Conservation (phyloP, 2,888 invertebrate species). For the Shargacucullia verbasci region DNA sequence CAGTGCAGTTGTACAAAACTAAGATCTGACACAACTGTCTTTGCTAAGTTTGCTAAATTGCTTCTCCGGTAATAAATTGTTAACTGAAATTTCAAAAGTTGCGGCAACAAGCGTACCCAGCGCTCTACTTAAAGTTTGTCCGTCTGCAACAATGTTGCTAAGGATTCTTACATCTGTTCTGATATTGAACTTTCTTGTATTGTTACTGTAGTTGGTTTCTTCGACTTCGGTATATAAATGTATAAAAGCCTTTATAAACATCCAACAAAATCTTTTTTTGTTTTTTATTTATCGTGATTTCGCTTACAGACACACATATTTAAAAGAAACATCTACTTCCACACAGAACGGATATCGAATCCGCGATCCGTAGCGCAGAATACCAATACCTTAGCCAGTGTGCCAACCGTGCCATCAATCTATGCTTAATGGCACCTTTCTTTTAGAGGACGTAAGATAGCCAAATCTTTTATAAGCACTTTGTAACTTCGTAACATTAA, state of each 20-base stretch:
- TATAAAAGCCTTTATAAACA: slow-evolving; percentile 11
- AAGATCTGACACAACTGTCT: slow-evolving; percentile 56
- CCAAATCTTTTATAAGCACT: slow-evolving; percentile 17
- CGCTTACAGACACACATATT: no score
- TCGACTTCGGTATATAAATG: slow-evolving; percentile 13
- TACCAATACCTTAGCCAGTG: no score
- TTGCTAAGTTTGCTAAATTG: slow-evolving; percentile 63
- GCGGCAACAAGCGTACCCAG: slow-evolving; percentile 58
- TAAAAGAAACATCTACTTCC: no score
- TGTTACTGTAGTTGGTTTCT: slow-evolving; percentile 17
- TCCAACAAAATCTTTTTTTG: no score
- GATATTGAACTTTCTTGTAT: slow-evolving; percentile 30
- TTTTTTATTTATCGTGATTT: no score
- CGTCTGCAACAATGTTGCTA: slow-evolving; percentile 41
- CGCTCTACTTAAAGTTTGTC: slow-evolving; percentile 60
- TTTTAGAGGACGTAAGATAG: slow-evolving; percentile 3
- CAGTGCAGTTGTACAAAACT: slow-evolving; percentile 43
- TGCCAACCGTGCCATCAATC: slow-evolving; percentile 7
- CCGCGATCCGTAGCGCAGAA: no score
- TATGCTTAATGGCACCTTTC: background rate
- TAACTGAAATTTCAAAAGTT: slow-evolving; percentile 65
- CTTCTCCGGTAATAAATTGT: slow-evolving; percentile 65
- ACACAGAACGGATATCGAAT: no score
- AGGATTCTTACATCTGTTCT: slow-evolving; percentile 38
- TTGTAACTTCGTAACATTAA: slow-evolving; percentile 29